These are phyloP conservation scores for Halcyon chelicuti DNA, from an alignment of 2,797 vertebrate genomes.

Conservation along the genomic window DNA sequence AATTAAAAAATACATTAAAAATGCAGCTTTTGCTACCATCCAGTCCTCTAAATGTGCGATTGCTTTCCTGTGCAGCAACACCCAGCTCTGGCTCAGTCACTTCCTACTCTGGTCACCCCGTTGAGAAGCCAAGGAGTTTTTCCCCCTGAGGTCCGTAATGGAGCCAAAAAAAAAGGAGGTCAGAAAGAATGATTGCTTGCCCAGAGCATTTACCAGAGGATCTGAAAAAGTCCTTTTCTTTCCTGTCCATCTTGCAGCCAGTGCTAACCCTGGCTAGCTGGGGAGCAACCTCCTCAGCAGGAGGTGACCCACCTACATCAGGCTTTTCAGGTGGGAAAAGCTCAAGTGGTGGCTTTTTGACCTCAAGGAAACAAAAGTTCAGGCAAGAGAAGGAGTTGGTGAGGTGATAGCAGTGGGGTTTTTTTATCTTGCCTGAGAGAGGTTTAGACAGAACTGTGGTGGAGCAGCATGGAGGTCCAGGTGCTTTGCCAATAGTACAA, in stretches of 20 bases:
- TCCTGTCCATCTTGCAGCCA: background rate
- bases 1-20: background rate
- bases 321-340: background rate
- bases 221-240: background rate
- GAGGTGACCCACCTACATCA: background rate
- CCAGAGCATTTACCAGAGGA: background rate
- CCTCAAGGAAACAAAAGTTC: background rate
- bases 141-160: background rate
- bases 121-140: background rate
- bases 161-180: background rate
- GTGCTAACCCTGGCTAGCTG: accelerated
- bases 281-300: background rate
- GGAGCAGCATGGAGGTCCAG: accelerated
- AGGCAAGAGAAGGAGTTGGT: background rate
- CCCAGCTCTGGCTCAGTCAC: background rate
- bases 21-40: accelerated
- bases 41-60: too few relatives aligned
- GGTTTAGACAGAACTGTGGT: background rate
- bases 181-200: background rate
- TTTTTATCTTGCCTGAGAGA: background rate
- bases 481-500: background rate
- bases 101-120: background rate
- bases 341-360: accelerated
- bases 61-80: background rate
- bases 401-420: background rate